Conservation (phyloP, 2,797 vertebrate genomes). For the Melanotaenia nigrans region DNA sequence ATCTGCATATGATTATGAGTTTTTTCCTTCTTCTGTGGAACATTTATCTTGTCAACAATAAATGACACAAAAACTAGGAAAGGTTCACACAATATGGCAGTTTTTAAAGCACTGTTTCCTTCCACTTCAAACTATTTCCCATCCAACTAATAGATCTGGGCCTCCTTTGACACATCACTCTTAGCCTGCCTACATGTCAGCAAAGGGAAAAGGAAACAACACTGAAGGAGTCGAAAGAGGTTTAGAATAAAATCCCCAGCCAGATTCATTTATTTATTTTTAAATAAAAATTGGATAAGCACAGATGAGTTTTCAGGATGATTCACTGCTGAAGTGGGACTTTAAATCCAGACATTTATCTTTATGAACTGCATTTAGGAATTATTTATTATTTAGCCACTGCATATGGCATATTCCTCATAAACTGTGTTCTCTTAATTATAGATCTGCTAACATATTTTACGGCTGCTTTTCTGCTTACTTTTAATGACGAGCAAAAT, state of each 20-base stretch:
- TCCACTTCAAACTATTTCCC: neutral
- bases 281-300: too few relatives aligned
- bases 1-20: neutral
- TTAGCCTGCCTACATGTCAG: neutral
- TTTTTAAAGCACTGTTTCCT: neutral
- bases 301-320: neutral
- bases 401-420: too few relatives aligned
- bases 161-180: neutral
- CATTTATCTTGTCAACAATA: neutral
- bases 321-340: neutral
- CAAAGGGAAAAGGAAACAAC: too few relatives aligned
- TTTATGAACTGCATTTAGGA: neutral
- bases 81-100: neutral
- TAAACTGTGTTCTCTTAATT: neutral
- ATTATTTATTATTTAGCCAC: neutral
- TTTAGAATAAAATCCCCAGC: too few relatives aligned
- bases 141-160: too few relatives aligned
- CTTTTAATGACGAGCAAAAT: constrained; percentile 10
- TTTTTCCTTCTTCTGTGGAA: neutral
- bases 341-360: neutral
- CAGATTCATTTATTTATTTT: too few relatives aligned
- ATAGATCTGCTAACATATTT: neutral
- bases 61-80: neutral
- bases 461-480: neutral
- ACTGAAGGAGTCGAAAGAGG: too few relatives aligned